Evolutionary conservation across 2,888 invertebrate genomes (phyloP).

Genomic region (Willowsia nigromaculata): DNA sequence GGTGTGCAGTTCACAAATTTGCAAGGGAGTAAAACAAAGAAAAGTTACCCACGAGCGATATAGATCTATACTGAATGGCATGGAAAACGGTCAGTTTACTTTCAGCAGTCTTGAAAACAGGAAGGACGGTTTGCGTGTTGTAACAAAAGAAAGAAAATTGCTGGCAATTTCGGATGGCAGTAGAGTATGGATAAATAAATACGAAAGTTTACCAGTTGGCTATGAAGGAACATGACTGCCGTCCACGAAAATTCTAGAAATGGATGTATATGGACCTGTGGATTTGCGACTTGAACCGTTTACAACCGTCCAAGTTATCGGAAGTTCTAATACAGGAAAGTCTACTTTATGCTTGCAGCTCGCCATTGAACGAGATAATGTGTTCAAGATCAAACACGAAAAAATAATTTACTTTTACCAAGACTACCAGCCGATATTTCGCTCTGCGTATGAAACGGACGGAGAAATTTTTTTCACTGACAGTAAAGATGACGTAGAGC

Average conservation of each 20-base stretch:
- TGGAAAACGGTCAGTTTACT: too few relatives aligned
- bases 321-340: background rate
- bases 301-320: background rate
- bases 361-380: background rate
- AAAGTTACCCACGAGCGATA: background rate
- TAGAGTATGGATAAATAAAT: background rate
- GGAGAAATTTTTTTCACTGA: background rate
- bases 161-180: background rate
- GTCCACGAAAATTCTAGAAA: background rate
- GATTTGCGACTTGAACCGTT: background rate
- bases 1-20: background rate
- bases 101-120: too few relatives aligned
- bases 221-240: background rate
- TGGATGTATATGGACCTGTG: background rate
- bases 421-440: background rate
- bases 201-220: background rate
- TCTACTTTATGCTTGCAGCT: background rate
- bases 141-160: background rate
- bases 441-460: background rate
- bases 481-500: background rate
- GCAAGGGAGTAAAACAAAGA: background rate
- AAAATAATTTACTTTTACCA: background rate
- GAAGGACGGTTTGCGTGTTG: too few relatives aligned
- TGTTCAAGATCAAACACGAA: background rate
- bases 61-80: background rate